Base-by-base conservation (phyloP, 2,113 vertebrate species). In the Gopherus evgoodei region DNA sequence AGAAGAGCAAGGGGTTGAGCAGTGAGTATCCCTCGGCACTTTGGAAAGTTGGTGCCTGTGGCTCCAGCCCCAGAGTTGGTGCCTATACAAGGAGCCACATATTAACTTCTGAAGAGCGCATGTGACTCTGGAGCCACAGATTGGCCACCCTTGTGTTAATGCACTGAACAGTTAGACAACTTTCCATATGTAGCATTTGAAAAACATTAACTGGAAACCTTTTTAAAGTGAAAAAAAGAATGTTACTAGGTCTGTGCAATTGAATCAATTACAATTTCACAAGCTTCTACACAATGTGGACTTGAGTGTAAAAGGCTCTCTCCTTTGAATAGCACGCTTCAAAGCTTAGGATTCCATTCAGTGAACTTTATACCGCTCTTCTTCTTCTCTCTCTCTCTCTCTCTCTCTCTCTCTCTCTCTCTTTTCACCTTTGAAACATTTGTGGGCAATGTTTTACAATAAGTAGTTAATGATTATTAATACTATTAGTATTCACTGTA, bases 231-330 rank as follows among this genome's bases (percentile, higher is more conserved):
- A 88, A 92, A 96, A 92, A 54, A 84, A 50, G 13, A 84, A 90
- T 76, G 31, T 31, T 24, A 92, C 56, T 62, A 35, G 80, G 35
- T 38, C n/a, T 93, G 29, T 31, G 89, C 93, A 88, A 50, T 35
- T 93, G 92, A 94, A 95, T 90, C 10, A 93, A 93, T 83, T 93
- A 92, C 9, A 57, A 4, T 90, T 85, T 90, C 89, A 88, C 31
- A 91, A 91, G 44, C 16, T 88, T 53, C 22, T 9, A 25, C 53
- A 53, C 35, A 87, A 75, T 52, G 25, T 83, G 52, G 65, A 80
- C 86, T 94, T 91, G 62, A 88, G 29, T 47, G 27, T 83, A 87
- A 90, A 96, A 79, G 44, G 49, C 17, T 91, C 54, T 93, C 42
- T 35, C 84, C 83, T 94, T 93, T 87, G 83, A 84, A 93, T 50